These are phyloP conservation scores for Microcebus ravelobensis DNA, from an alignment of 2,113 vertebrate species.

Conservation along the genomic window DNA sequence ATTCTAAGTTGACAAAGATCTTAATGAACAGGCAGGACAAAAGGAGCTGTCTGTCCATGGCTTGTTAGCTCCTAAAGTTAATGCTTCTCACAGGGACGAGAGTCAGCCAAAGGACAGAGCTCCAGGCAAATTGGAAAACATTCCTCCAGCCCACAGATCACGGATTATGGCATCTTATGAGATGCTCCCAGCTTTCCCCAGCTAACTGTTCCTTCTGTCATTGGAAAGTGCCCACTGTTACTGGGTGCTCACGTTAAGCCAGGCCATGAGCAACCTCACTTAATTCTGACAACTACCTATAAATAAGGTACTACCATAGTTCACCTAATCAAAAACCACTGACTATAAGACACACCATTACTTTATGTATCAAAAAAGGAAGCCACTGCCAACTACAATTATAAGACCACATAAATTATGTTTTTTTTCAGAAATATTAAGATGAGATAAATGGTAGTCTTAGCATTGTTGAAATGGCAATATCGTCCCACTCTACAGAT, in stretches of 20 bases:
- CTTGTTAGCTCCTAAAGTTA: conserved; percentile 58
- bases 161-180: neutral
- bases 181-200: neutral
- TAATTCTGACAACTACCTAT: neutral
- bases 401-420: neutral
- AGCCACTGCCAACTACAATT: neutral
- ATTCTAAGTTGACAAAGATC: conserved; percentile 63
- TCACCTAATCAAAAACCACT: neutral
- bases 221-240: neutral
- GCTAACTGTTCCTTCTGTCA: neutral
- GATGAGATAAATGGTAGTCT: neutral
- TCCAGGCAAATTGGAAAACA: neutral
- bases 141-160: neutral
- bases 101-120: conserved; percentile 62
- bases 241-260: neutral
- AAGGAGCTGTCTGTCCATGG: conserved; percentile 54
- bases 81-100: conserved; percentile 50
- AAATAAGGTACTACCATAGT: neutral
- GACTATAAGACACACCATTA: neutral
- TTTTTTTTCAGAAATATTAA: neutral
- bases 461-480: neutral
- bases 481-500: neutral
- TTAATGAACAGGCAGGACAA: conserved; percentile 59
- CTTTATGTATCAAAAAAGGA: neutral
- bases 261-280: neutral